A percentile compares a stretch with the other conserved stretches of the same genome.
These are phyloP conservation scores for Sternotherus odoratus DNA, from an alignment of 2,797 vertebrate species.

Conservation along the genomic window DNA sequence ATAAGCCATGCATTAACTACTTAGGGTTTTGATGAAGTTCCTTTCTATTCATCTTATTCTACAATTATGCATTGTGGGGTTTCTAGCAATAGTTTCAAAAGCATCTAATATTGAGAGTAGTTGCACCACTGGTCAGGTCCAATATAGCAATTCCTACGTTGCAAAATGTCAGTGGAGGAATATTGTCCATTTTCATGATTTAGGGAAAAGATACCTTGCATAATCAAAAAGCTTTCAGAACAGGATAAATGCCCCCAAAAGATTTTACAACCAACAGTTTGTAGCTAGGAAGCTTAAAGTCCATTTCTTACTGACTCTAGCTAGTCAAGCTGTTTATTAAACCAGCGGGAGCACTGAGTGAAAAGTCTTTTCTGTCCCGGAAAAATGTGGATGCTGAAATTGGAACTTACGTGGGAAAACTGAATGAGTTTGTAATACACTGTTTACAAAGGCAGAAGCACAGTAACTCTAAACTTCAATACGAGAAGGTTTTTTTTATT, in stretches of 20 bases:
- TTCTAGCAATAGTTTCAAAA: background rate
- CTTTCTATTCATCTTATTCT: background rate
- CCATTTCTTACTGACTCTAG: background rate
- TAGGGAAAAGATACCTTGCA: background rate
- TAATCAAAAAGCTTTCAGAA: background rate
- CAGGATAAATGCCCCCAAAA: background rate
- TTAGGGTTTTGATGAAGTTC: background rate
- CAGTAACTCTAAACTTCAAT: background rate
- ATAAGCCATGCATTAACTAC: background rate
- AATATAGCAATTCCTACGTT: background rate
- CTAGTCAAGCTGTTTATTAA: background rate
- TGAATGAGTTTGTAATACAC: background rate
- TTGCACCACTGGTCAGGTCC: background rate
- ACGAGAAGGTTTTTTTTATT: slow-evolving; percentile 10
- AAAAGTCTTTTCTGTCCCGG: background rate
- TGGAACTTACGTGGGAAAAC: background rate
- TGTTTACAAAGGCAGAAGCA: background rate
- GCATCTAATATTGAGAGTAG: background rate
- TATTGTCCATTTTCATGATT: background rate
- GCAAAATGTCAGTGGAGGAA: background rate
- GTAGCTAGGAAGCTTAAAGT: background rate
- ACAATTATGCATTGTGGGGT: background rate
- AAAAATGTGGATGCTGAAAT: background rate
- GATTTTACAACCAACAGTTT: background rate
- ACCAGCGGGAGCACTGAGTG: background rate